Evolutionary conservation across 2,888 invertebrate genomes (phyloP).

Genomic region (Aspidiotus destructor): DNA sequence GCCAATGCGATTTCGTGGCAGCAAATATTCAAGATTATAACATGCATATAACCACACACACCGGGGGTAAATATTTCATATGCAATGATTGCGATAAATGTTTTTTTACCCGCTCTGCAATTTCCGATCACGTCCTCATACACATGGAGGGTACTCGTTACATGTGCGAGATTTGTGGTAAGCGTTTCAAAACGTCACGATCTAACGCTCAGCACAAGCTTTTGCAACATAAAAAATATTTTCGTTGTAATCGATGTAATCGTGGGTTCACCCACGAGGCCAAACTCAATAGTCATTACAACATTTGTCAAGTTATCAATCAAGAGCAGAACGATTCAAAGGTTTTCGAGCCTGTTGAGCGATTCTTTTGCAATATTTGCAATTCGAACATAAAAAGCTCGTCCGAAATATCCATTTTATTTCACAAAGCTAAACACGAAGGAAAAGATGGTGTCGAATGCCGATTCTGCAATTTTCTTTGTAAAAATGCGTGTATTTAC

Average conservation of each 20-base stretch:
- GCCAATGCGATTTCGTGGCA: slow-evolving; percentile 24
- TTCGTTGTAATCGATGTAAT: slow-evolving; percentile 26
- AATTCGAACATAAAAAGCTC: slow-evolving; percentile 28
- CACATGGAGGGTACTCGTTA: slow-evolving; percentile 32
- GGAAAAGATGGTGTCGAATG: slow-evolving; percentile 26
- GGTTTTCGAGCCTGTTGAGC: slow-evolving; percentile 25
- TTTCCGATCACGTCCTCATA: slow-evolving; percentile 29
- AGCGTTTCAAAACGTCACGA: slow-evolving; percentile 28
- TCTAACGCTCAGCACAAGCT: slow-evolving; percentile 30
- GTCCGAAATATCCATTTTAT: slow-evolving; percentile 28
- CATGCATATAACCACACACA: slow-evolving; percentile 23
- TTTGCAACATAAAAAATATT: slow-evolving; percentile 29
- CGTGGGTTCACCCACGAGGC: slow-evolving; percentile 28
- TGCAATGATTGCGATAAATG: slow-evolving; percentile 31
- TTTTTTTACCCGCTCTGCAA: slow-evolving; percentile 27
- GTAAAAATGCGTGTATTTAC: slow-evolving; percentile 28
- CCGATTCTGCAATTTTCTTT: slow-evolving; percentile 23
- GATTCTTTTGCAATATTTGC: slow-evolving; percentile 28
- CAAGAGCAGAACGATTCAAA: slow-evolving; percentile 17
- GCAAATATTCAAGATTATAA: slow-evolving; percentile 18
- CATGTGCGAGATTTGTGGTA: slow-evolving; percentile 32
- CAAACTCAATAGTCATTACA: slow-evolving; percentile 23
- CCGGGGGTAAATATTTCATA: slow-evolving; percentile 28
- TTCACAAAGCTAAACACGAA: slow-evolving; percentile 31
- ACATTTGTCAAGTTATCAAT: slow-evolving; percentile 24